Evolutionary conservation across 1,140 invertebrate genomes (phyloP).

Genomic region (Pseudomyrmex sp.): DNA sequence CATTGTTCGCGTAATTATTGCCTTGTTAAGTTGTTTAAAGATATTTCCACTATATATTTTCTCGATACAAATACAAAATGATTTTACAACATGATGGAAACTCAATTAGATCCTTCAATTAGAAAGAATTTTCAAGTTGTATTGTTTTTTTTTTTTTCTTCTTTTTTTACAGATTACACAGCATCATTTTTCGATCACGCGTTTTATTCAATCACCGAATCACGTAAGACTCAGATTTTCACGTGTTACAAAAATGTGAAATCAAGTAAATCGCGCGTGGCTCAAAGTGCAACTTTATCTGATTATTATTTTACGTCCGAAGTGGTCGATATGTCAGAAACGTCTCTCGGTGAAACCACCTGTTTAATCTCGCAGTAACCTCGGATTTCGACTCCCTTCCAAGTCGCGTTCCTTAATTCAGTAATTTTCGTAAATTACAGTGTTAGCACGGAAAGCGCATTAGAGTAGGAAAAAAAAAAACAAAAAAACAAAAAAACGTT

Average conservation of each 20-base stretch:
- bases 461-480: background rate
- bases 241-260: slow-evolving; percentile 9
- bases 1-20: slow-evolving; percentile 11
- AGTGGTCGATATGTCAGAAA: background rate
- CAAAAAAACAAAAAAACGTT: slow-evolving; percentile 4
- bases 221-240: background rate
- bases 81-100: background rate
- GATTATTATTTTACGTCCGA: background rate
- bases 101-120: background rate
- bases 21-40: background rate
- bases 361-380: slow-evolving; percentile 49
- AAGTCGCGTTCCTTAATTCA: slow-evolving; percentile 12
- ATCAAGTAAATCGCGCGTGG: background rate
- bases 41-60: background rate
- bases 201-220: background rate
- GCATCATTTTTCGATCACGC: background rate
- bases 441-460: background rate
- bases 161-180: background rate
- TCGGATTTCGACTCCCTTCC: background rate
- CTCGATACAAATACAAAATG: background rate
- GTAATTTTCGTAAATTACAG: slow-evolving; percentile 16
- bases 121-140: background rate
- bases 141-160: background rate
- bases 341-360: slow-evolving; percentile 1
- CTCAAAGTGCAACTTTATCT: background rate